A percentile compares a stretch with the other conserved stretches of the same genome.
Conservation (phyloP, 2,888 invertebrate genomes). For the Thera obeliscata region DNA sequence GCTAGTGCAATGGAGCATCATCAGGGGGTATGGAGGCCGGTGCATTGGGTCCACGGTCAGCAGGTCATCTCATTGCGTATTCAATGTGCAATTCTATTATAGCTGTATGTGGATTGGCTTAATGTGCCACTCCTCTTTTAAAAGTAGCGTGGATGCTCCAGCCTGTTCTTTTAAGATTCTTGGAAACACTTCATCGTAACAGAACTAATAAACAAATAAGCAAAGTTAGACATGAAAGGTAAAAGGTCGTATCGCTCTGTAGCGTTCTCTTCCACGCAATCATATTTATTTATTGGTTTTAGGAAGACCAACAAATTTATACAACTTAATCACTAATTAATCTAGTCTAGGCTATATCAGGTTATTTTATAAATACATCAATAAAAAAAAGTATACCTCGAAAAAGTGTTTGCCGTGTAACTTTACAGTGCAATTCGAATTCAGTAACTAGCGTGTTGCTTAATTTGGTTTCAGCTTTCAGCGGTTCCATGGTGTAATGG, state of each 20-base stretch:
- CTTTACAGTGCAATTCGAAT: background rate
- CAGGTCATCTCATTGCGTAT: conserved; percentile 53
- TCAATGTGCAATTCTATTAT: conserved; percentile 34
- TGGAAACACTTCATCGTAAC: no score
- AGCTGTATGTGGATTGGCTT: conserved; percentile 5
- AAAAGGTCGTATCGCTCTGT: no score
- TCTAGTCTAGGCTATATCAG: no score
- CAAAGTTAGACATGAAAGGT: no score
- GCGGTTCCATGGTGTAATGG: conserved; percentile 90
- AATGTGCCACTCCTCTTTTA: conserved; percentile 7
- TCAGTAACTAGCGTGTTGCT: background rate
- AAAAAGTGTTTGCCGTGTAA: no score
- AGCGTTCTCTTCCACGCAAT: no score
- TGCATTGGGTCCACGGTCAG: conserved; percentile 62
- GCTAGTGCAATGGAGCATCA: conserved; percentile 36
- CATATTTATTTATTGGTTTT: no score
- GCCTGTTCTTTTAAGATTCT: background rate
- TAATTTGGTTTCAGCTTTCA: conserved; percentile 25
- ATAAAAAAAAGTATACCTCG: no score
- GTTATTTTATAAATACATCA: no score
- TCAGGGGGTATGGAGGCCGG: conserved; percentile 28
- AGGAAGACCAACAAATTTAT: no score
- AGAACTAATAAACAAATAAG: no score
- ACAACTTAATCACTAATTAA: no score
- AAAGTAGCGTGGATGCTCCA: background rate